Evolutionary conservation across 2,797 vertebrate species (phyloP), one percentile per base, ranked within the genome.

Genomic region (Pelochelys cantorii): DNA sequence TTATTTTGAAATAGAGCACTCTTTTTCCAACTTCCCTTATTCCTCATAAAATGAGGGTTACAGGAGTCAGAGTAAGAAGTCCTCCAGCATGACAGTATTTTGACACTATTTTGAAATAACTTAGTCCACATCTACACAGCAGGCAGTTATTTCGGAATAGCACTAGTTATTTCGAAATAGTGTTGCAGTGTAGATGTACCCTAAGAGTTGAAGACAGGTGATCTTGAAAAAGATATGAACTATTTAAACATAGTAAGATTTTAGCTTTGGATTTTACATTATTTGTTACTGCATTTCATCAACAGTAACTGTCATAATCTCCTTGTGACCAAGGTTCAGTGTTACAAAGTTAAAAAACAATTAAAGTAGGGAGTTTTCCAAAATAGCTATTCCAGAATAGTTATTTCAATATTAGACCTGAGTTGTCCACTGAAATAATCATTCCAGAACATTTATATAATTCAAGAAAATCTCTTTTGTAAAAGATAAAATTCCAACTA

Each of bases 191-290:
- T 48, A 48, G 42, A 48, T 48, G 42, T 48, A 48, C 42, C 42
- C 23, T n/a, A 48, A 83, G 5, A 81, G 37, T 74, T 5, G 56
- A 68, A 87, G 31, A 92, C 0, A 22, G 12, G 48, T 3, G 1
- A 59, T 3, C 52, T 7, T 53, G 11, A 77, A 93, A 87, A 60
- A 90, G 2, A 77, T 57, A 29, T 53, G n/a, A 77, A 4, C 9
- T 71, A 11, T 29, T 68, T 54, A 88, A 77, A 5, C 57, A n/a
- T 2, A 37, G 11, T 54, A 74, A 60, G 1, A 34, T 42, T 90
- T 84, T 80, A 48, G 80, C 13, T 56, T 83, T 77, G 20, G 29
- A 34, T 57, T 92, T 93, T 75, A 78, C 22, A 34, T 22, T 80
- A 88, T 6, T 56, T 42, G 29, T 37, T 81, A 37, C 7, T 31